A percentile compares a stretch with the other conserved stretches of the same genome.
Evolutionary conservation across 2,888 invertebrate genomes (phyloP).

Genomic region (Cabera pusaria): DNA sequence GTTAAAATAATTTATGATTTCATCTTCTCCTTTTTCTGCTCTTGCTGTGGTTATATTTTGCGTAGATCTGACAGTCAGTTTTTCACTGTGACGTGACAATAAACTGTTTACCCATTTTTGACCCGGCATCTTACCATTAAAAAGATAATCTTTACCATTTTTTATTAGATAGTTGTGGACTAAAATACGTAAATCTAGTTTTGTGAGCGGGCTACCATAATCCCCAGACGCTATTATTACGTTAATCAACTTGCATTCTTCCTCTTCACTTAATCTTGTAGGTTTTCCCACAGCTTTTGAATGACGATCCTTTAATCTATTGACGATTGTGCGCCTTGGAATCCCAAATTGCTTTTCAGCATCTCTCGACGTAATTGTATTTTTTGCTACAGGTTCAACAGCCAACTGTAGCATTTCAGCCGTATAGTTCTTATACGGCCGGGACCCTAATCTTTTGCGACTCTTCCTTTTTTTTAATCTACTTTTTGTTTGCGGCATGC

Average conservation of each 20-base stretch:
- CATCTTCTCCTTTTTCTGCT: slow-evolving; percentile 29
- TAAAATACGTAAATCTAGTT: slow-evolving; percentile 28
- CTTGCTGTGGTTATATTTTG: slow-evolving; percentile 33
- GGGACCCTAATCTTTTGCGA: slow-evolving; percentile 8
- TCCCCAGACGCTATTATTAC: slow-evolving; percentile 22
- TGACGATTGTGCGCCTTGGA: slow-evolving; percentile 27
- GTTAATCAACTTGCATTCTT: slow-evolving; percentile 23
- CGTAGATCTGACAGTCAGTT: slow-evolving; percentile 20
- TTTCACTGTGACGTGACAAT: slow-evolving; percentile 11
- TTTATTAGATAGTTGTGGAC: slow-evolving; percentile 29
- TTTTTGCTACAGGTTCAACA: slow-evolving; percentile 17
- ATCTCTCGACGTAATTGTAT: slow-evolving; percentile 6
- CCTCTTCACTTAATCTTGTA: slow-evolving; percentile 13
- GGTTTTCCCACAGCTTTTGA: slow-evolving; percentile 16
- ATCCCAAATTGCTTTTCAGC: slow-evolving; percentile 28
- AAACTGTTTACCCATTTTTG: slow-evolving; percentile 10
- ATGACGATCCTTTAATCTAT: slow-evolving; percentile 25
- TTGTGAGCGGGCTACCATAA: slow-evolving; percentile 28
- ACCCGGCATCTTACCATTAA: slow-evolving; percentile 19
- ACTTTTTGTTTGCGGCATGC: not conserved
- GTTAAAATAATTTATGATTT: slow-evolving; percentile 21
- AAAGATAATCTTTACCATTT: slow-evolving; percentile 23
- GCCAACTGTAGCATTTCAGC: slow-evolving; percentile 17
- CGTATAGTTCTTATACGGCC: slow-evolving; percentile 12
- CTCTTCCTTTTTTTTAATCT: slow-evolving; percentile 9